Percentiles rank a stretch among this genome's conserved stretches.
These are phyloP conservation scores for Triops cancriformis DNA, from an alignment of 1,140 invertebrate genomes.

Conservation along the genomic window DNA sequence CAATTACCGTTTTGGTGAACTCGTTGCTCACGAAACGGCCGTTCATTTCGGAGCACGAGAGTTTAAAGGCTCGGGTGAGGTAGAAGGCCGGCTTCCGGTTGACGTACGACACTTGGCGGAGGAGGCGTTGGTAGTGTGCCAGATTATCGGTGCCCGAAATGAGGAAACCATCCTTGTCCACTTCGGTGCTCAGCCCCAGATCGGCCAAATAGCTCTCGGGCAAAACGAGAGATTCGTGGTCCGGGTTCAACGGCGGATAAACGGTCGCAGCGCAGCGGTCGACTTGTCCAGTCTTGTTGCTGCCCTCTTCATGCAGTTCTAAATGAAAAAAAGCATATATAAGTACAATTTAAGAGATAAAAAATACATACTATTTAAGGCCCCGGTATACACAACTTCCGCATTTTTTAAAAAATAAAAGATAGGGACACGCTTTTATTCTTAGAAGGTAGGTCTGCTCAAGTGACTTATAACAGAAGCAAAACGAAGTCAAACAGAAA, in stretches of 20 bases:
- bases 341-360: too few species aligned
- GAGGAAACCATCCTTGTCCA: conserved; percentile 71
- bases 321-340: neutral
- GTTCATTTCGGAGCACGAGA: conserved; percentile 86
- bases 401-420: too few species aligned
- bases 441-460: too few species aligned
- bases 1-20: conserved; percentile 83
- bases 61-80: conserved; percentile 84
- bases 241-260: conserved; percentile 86
- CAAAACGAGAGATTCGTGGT: conserved; percentile 76
- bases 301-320: conserved; percentile 28
- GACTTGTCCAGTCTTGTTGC: conserved; percentile 46
- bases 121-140: conserved; percentile 71
- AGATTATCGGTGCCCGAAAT: conserved; percentile 75
- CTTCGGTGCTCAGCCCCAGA: conserved; percentile 62
- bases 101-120: conserved; percentile 82
- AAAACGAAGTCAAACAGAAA: too few species aligned
- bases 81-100: conserved; percentile 91
- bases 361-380: too few species aligned
- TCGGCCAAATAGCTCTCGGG: conserved; percentile 62
- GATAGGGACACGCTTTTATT: too few species aligned
- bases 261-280: conserved; percentile 86
- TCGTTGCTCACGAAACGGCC: conserved; percentile 88
- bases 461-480: too few species aligned
- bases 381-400: too few species aligned